Percentiles rank a stretch among this genome's conserved stretches.
phyloP scores from a whole-genome alignment of 2,113 vertebrate species.

The Caranx ignobilis region DNA sequence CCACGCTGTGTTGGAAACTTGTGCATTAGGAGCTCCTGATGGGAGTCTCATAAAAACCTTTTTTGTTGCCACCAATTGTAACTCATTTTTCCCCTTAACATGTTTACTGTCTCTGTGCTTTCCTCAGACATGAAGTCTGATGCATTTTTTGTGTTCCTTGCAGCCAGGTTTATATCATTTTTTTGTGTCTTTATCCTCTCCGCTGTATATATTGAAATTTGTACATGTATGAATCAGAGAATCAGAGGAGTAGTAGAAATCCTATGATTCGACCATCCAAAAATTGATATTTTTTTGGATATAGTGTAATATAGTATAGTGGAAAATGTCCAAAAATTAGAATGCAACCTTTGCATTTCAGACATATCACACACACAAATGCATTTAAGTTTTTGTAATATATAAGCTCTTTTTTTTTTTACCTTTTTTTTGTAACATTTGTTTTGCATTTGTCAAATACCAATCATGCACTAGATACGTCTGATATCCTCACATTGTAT shows the following conservation, averaged over 20 bases:
- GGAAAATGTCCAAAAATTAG: slow-evolving; percentile 43
- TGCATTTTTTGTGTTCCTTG: slow-evolving; percentile 15
- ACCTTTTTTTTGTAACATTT: slow-evolving; percentile 37
- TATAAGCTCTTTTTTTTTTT: slow-evolving; percentile 33
- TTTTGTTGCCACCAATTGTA: background rate
- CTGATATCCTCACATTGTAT: slow-evolving; percentile 40
- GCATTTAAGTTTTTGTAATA: slow-evolving; percentile 52
- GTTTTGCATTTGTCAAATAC: slow-evolving; percentile 40
- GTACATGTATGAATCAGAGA: slow-evolving; percentile 36
- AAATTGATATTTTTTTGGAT: slow-evolving; percentile 45
- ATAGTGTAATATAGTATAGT: slow-evolving; percentile 53
- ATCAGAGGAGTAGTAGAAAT: slow-evolving; percentile 39
- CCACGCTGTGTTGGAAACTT: background rate
- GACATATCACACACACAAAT: slow-evolving; percentile 67
- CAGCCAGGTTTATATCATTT: slow-evolving; percentile 29
- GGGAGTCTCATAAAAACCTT: background rate
- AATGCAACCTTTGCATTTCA: slow-evolving; percentile 53
- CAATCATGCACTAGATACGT: slow-evolving; percentile 52
- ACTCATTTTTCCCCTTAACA: background rate
- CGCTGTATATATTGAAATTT: slow-evolving; percentile 48
- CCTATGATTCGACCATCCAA: slow-evolving; percentile 33
- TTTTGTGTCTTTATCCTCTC: slow-evolving; percentile 42
- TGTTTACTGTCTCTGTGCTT: slow-evolving; percentile 37
- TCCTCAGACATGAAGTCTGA: slow-evolving; percentile 24
- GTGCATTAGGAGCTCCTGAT: slow-evolving; percentile 28